Evolutionary conservation across 2,888 invertebrate species (phyloP).

Genomic region (Eilema sororculum): DNA sequence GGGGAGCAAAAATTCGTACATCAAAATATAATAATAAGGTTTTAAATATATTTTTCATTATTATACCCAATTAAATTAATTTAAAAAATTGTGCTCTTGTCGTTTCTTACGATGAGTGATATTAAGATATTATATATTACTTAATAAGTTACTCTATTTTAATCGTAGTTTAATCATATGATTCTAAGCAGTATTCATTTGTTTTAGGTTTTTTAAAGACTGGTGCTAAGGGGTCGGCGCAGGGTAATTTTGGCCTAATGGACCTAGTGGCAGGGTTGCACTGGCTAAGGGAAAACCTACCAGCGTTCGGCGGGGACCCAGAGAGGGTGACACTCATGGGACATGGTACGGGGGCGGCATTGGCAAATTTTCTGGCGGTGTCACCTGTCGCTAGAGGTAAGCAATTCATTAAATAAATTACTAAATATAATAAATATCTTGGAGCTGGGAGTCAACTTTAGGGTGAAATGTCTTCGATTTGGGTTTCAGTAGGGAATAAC

Average conservation of each 20-base stretch:
- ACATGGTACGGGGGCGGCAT: conserved; percentile 98
- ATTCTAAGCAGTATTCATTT: conserved; percentile 29
- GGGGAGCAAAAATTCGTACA: conserved; percentile 28
- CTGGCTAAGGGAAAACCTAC: conserved; percentile 98
- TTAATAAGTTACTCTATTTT: not conserved
- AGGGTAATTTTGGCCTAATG: conserved; percentile 97
- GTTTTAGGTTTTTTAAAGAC: conserved; percentile 95
- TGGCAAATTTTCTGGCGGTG: conserved; percentile 98
- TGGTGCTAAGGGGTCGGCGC: conserved; percentile 94
- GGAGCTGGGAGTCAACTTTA: too few relatives aligned
- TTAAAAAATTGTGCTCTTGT: not conserved
- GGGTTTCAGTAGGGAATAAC: too few relatives aligned
- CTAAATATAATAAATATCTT: not conserved
- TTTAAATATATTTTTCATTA: not conserved
- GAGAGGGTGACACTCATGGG: conserved; percentile 97
- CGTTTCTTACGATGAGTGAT: not conserved
- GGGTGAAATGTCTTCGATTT: too few relatives aligned
- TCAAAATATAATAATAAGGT: conserved; percentile 24
- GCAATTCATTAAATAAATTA: conserved; percentile 24
- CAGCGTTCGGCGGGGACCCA: conserved; percentile 98
- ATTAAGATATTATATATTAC: not conserved
- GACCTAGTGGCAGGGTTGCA: conserved; percentile 97
- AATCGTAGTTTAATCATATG: not conserved
- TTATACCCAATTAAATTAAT: not conserved
- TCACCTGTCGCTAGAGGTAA: conserved; percentile 98